Percentiles rank a stretch among this genome's conserved stretches.
Conservation (phyloP, 1,140 invertebrate species). For the Riptortus pedestris region DNA sequence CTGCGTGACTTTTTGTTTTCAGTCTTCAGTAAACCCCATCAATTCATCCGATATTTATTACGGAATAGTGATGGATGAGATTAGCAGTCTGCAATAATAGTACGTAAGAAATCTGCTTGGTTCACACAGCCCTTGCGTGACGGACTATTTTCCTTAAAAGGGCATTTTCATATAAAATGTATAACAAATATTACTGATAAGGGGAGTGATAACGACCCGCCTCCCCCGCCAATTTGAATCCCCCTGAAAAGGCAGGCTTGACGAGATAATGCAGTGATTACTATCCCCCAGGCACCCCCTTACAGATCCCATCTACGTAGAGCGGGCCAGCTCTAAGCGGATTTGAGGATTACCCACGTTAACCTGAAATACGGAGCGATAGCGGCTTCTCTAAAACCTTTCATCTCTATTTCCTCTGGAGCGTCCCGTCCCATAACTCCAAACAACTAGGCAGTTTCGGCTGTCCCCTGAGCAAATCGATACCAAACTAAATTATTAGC, state of each 20-base stretch:
- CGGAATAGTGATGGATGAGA: no score
- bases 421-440: neutral
- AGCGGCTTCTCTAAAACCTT: neutral
- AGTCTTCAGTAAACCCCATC: no score
- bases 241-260: neutral
- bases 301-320: neutral
- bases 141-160: no score
- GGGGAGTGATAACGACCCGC: neutral
- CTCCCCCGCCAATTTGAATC: neutral
- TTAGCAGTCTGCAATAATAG: no score
- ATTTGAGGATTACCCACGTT: neutral
- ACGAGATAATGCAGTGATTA: constrained; percentile 1
- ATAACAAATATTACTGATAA: neutral
- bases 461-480: no score
- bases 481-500: no score
- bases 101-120: no score
- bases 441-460: no score
- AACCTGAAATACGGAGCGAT: neutral
- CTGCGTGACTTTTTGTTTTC: no score
- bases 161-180: no score
- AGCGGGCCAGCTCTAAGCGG: neutral
- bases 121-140: no score
- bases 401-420: neutral
- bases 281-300: neutral
- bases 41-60: no score